Evolutionary conservation across 2,113 vertebrate genomes (phyloP).

Genomic region (Rhabdomys dilectus): DNA sequence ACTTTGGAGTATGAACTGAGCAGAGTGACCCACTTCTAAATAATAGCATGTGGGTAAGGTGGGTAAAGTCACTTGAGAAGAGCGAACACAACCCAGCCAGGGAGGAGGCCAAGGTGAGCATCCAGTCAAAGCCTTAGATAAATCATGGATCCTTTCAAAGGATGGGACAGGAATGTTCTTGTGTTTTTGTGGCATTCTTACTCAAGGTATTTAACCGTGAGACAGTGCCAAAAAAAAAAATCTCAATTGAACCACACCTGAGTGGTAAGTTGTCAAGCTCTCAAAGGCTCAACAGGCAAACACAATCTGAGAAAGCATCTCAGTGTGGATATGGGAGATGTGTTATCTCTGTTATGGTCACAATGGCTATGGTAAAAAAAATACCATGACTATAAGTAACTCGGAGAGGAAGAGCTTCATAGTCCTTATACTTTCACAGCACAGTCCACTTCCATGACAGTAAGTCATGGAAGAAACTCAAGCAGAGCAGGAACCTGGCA

Average conservation of each 20-base stretch:
- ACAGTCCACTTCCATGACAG: background rate
- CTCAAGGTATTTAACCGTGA: background rate
- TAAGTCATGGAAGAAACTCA: background rate
- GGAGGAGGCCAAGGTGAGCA: background rate
- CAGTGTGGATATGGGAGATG: too few relatives aligned
- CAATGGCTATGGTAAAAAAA: too few relatives aligned
- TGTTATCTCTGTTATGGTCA: background rate
- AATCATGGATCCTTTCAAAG: too few relatives aligned
- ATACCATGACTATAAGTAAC: too few relatives aligned
- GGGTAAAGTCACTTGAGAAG: background rate
- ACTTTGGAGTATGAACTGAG: background rate
- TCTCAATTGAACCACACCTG: background rate
- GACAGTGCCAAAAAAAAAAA: background rate
- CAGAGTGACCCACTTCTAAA: background rate
- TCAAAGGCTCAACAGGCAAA: background rate
- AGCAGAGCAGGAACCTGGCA: background rate
- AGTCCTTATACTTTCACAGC: background rate
- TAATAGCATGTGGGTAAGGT: accelerated
- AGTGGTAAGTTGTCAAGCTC: background rate
- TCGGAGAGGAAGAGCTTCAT: background rate
- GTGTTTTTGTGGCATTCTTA: too few relatives aligned
- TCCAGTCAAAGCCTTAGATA: accelerated
- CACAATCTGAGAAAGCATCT: background rate
- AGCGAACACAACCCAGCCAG: background rate
- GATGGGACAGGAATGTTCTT: background rate